Evolutionary conservation across 2,797 vertebrate genomes (phyloP).

Genomic region (Dromococcyx pavoninus): DNA sequence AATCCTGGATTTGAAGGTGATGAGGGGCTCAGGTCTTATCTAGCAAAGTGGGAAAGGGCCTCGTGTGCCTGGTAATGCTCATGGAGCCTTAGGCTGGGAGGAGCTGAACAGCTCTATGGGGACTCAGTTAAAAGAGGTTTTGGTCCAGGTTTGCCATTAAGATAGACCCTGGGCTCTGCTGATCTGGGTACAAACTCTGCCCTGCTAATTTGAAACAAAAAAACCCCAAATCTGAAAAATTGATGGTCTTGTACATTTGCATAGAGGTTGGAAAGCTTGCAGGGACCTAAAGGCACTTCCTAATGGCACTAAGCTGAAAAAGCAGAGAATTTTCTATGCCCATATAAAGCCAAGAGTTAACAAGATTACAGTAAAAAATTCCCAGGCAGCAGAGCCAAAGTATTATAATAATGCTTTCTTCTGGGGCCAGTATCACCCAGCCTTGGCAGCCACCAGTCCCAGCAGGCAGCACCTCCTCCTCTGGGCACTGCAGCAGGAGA

Average conservation of each 20-base stretch:
- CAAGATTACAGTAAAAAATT: conserved; percentile 61
- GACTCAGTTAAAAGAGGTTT: neutral
- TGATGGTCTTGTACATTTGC: neutral
- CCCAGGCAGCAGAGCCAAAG: conserved; percentile 54
- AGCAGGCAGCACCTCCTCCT: conserved; percentile 20
- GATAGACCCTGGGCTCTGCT: neutral
- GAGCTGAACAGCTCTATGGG: rapidly evolving
- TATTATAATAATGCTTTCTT: conserved; percentile 61
- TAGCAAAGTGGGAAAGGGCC: neutral
- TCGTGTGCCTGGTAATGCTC: neutral
- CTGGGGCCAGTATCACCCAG: conserved; percentile 56
- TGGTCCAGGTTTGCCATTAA: neutral
- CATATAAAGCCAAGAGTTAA: conserved; percentile 65
- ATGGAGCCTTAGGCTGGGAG: rapidly evolving
- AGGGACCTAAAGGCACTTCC: conserved; percentile 17
- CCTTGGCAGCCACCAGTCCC: neutral
- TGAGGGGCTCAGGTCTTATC: neutral
- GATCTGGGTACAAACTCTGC: neutral
- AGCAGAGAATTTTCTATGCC: conserved; percentile 50
- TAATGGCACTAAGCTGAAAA: conserved; percentile 32
- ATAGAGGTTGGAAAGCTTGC: neutral
- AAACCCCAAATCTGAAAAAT: neutral
- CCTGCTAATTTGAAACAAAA: neutral
- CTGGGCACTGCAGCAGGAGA: neutral
- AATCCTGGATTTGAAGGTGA: neutral